Evolutionary conservation across 2,797 vertebrate genomes (phyloP), one percentile per base, ranked within the genome.

Genomic region (Malacoctenus gilli): DNA sequence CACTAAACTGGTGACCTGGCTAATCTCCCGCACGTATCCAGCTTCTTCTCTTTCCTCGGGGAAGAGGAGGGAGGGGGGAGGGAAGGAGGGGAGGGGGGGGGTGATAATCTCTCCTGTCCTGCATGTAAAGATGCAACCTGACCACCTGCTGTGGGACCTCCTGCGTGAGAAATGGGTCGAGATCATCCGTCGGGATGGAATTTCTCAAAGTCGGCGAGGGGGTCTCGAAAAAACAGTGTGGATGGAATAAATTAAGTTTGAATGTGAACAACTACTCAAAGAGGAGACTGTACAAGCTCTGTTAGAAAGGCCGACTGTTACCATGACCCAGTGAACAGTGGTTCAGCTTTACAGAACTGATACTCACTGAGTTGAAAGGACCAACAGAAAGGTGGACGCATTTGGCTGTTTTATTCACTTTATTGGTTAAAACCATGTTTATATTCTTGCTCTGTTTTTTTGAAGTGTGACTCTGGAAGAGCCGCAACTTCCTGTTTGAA

Each of bases 51-150:
- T 54, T 57, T 63, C 34, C 15, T 8, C 3, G 19, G 25, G 14
- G 44, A 28, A 9, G 4, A 28, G 4, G 25, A 28, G 25, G 25
- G 5, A 9, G 25, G 25, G 25, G 25, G n/a, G n/a, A n/a, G 78
- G 74, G n/a, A n/a, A n/a, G n/a, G n/a, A n/a, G n/a, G n/a, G n/a
- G n/a, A n/a, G n/a, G n/a, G n/a, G n/a, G n/a, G n/a, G 78, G 65
- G 58, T 60, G 36, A 79, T 89, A 65, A 88, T 82, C 79, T 72
- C 78, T 74, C 68, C 72, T 75, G 78, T n/a, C 42, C 57, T 8
- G 8, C 40, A 40, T 55, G 60, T 51, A 56, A 82, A 71, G 68
- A 84, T 59, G 50, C 64, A 18, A 15, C 44, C 32, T 18, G 56
- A 68, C 57, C 39, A 51, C 61, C 52, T 44, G 8, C 35, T 49